Conservation (phyloP, 2,888 invertebrate species). For the Pterobdella sp. region DNA sequence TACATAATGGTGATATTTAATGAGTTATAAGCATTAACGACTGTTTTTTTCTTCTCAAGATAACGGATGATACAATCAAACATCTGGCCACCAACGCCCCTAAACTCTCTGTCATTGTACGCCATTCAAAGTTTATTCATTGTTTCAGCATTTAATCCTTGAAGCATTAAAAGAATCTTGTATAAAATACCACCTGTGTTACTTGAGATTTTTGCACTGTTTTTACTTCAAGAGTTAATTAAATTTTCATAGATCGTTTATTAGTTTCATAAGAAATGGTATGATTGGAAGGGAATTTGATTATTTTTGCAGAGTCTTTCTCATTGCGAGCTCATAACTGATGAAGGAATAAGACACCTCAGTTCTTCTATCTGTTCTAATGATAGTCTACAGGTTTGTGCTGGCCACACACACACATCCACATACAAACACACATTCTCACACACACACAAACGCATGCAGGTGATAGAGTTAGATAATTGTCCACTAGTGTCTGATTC, state of each 20-base stretch:
- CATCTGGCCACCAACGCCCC: conserved; percentile 92
- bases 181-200: background rate
- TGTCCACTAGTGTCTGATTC: conserved; percentile 95
- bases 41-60: no score
- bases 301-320: conserved; percentile 73
- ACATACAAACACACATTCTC: background rate
- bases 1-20: no score
- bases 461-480: conserved; percentile 86
- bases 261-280: background rate
- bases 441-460: background rate
- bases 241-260: background rate
- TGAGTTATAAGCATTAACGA: no score
- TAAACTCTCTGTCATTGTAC: conserved; percentile 82
- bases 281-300: background rate
- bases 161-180: background rate
- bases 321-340: conserved; percentile 96
- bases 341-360: conserved; percentile 90
- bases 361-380: conserved; percentile 86
- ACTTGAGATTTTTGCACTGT: no score
- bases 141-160: background rate
- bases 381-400: conserved; percentile 57
- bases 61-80: conserved; percentile 86
- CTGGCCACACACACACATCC: background rate
- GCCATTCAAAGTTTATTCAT: conserved; percentile 39
- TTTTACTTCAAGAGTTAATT: no score